phyloP scores from a whole-genome alignment of 1,140 invertebrate species.

The Himalopsyche phryganea region DNA sequence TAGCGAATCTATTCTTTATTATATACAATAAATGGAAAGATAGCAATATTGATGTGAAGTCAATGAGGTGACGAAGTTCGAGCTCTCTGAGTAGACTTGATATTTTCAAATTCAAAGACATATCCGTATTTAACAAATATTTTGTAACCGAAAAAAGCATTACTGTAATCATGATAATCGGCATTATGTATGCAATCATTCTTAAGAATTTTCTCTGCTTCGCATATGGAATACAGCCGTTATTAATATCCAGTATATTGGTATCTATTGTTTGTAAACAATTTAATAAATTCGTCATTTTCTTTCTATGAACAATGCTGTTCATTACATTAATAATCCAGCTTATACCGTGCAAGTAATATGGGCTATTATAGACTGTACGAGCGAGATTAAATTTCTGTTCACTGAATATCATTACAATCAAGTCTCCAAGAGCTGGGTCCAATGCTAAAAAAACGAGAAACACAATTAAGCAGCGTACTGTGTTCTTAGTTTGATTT shows the following conservation, averaged over 20 bases:
- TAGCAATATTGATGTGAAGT: slow-evolving; percentile 7
- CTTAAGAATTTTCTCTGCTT: too few relatives aligned
- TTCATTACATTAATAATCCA: slow-evolving; percentile 1
- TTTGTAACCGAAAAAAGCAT: neutral
- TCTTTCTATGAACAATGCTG: too few relatives aligned
- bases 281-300: too few relatives aligned
- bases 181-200: neutral
- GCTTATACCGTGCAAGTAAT: neutral
- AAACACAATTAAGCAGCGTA: slow-evolving; percentile 3
- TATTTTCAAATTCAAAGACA: neutral
- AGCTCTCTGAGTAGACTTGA: slow-evolving; percentile 1
- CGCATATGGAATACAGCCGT: too few relatives aligned
- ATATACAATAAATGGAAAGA: neutral
- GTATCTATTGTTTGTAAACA: too few relatives aligned
- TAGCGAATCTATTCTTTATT: slow-evolving; percentile 9
- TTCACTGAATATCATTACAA: neutral
- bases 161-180: neutral
- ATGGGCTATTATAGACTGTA: neutral
- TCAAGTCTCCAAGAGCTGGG: neutral
- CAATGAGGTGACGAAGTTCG: neutral
- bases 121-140: neutral
- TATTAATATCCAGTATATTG: too few relatives aligned
- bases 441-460: neutral
- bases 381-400: neutral
- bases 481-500: neutral